Percentiles rank a stretch among this genome's conserved stretches.
phyloP scores from a whole-genome alignment of 2,113 vertebrate genomes.

The Cepphus grylle region DNA sequence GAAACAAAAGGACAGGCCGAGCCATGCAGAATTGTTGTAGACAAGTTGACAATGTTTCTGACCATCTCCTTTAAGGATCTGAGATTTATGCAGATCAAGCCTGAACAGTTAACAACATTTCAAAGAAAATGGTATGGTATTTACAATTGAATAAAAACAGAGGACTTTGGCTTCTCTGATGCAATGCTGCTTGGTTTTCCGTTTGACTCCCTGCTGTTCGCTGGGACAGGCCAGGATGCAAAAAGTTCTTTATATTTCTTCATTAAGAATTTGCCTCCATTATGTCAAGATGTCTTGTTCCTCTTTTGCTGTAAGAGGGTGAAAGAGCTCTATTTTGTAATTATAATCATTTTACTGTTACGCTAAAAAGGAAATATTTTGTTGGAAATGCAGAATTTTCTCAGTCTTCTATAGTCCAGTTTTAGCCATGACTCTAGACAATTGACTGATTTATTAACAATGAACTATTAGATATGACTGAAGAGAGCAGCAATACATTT shows the following conservation, averaged over 20 bases:
- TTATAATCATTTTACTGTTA: neutral
- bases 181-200: neutral
- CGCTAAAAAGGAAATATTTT: neutral
- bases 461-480: neutral
- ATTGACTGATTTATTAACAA: neutral
- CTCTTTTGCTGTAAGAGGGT: neutral
- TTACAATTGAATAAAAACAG: neutral
- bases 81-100: neutral
- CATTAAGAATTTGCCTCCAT: neutral
- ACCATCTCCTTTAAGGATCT: neutral
- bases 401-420: neutral
- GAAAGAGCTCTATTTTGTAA: conserved; percentile 13
- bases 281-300: neutral
- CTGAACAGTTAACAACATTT: neutral
- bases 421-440: neutral
- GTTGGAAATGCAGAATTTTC: neutral
- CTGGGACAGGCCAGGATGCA: neutral
- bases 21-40: neutral
- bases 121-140: neutral
- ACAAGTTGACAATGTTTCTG: neutral
- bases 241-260: neutral
- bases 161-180: neutral
- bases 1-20: neutral
- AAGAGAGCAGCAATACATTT: neutral
- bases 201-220: neutral